Evolutionary conservation across 2,797 vertebrate genomes (phyloP).

Genomic region (Pagetopsis macropterus): DNA sequence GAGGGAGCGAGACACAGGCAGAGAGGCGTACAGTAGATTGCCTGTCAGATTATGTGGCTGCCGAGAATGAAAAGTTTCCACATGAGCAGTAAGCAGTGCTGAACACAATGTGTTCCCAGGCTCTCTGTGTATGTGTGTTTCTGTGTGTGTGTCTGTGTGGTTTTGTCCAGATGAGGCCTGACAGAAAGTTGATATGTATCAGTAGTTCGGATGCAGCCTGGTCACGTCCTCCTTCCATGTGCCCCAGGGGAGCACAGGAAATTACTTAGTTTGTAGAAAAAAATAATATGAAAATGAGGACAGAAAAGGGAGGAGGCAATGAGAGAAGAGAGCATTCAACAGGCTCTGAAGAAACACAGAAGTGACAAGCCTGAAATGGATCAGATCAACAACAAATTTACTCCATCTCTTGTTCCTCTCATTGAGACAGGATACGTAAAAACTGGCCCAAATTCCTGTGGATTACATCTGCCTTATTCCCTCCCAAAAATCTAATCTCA

Average conservation of each 20-base stretch:
- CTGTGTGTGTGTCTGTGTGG: conserved; percentile 17
- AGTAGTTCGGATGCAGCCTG: conserved; percentile 42
- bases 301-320: neutral
- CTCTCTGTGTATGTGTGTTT: conserved; percentile 9
- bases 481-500: conserved; percentile 62
- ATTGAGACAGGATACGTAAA: conserved; percentile 45
- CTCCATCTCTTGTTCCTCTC: conserved; percentile 27
- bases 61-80: conserved; percentile 39
- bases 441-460: conserved; percentile 63
- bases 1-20: neutral
- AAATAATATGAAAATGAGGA: conserved; percentile 54
- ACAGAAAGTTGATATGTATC: conserved; percentile 54
- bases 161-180: conserved; percentile 34
- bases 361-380: conserved; percentile 19
- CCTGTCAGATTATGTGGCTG: conserved; percentile 33
- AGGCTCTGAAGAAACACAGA: conserved; percentile 6
- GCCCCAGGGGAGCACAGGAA: conserved; percentile 46
- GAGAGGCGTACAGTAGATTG: conserved; percentile 14
- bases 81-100: conserved; percentile 12
- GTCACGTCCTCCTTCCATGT: conserved; percentile 43
- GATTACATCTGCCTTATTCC: conserved; percentile 63
- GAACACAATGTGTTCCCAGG: conserved; percentile 9
- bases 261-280: conserved; percentile 58
- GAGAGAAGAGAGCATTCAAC: neutral
- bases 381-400: conserved; percentile 33